Evolutionary conservation across 2,113 vertebrate species (phyloP), one percentile per base, ranked within the genome.

Genomic region (Morone chrysops): DNA sequence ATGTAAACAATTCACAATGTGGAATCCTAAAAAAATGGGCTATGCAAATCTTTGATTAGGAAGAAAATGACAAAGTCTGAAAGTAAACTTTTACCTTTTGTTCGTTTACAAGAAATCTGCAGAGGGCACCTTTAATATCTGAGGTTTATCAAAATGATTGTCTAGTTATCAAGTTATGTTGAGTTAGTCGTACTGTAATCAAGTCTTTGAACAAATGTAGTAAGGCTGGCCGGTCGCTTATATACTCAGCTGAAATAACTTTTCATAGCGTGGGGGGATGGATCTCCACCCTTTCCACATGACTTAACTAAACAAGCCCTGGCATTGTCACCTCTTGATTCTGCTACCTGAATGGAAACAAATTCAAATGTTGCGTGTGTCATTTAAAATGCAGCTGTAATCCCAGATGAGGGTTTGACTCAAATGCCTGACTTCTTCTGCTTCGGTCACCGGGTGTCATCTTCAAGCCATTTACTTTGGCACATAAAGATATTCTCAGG

Each of bases 371-470:
- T 62, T 67, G 25, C 18, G 36, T 77, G 61, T 82, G 72, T 77
- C 80, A 78, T 60, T 48, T 77, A 12, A 51, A 61, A 73, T 14
- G 25, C 43, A 5, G 38, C 54, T 43, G 53, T 47, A 60, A 79
- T 78, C n/a, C 43, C 60, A n/a, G 18, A 38, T 6, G 8, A 62
- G 43, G n/a, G 70, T 47, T 84, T 87, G 56, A 67, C 74, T 80
- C 0, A 38, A 25, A 66, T 74, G 51, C 22, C 45, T 36, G 25
- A 40, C 20, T 56, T 71, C 45, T 59, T 80, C 71, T 83, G n/a
- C 60, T 80, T 76, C 56, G 85, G 72, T 88, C 74, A 86, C 56
- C 67, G 20, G 18, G n/a, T 76, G 81, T 79, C 62, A 53, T 22
- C 72, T 83, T 17, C 9, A 50, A 65, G 59, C 36, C 50, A 53